Conservation (phyloP, 1,140 invertebrate genomes). For the Polyergus mexicanus region DNA sequence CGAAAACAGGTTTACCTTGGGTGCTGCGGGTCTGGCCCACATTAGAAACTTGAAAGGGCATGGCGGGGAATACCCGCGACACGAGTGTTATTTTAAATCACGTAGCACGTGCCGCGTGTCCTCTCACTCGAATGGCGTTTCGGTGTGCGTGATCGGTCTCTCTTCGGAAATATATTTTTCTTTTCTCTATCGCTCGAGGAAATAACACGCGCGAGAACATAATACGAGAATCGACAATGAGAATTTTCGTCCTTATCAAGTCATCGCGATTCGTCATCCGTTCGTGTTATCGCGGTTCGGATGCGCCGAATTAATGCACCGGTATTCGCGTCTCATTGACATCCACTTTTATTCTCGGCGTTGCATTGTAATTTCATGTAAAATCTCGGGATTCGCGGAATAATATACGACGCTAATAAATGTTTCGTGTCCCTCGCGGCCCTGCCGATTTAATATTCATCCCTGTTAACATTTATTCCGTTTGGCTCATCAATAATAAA, state of each 20-base stretch:
- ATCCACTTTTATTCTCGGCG: slow-evolving; percentile 2
- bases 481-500: slow-evolving; percentile 47
- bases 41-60: slow-evolving; percentile 52
- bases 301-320: neutral
- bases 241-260: neutral
- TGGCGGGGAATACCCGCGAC: slow-evolving; percentile 52
- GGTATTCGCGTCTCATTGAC: neutral
- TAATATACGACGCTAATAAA: slow-evolving; percentile 26
- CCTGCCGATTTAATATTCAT: slow-evolving; percentile 47
- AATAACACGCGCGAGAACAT: neutral
- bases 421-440: slow-evolving; percentile 27
- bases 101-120: slow-evolving; percentile 62
- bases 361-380: slow-evolving; percentile 18
- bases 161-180: neutral
- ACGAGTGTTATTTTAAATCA: slow-evolving; percentile 65
- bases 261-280: neutral
- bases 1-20: slow-evolving; percentile 23
- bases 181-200: neutral
- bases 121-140: slow-evolving; percentile 50
- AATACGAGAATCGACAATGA: neutral
- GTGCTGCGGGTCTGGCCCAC: slow-evolving; percentile 66
- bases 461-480: slow-evolving; percentile 34
- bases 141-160: neutral
- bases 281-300: neutral
- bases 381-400: slow-evolving; percentile 13